These are phyloP conservation scores for Nannoperca australis DNA, from an alignment of 2,797 vertebrate species.

Conservation along the genomic window DNA sequence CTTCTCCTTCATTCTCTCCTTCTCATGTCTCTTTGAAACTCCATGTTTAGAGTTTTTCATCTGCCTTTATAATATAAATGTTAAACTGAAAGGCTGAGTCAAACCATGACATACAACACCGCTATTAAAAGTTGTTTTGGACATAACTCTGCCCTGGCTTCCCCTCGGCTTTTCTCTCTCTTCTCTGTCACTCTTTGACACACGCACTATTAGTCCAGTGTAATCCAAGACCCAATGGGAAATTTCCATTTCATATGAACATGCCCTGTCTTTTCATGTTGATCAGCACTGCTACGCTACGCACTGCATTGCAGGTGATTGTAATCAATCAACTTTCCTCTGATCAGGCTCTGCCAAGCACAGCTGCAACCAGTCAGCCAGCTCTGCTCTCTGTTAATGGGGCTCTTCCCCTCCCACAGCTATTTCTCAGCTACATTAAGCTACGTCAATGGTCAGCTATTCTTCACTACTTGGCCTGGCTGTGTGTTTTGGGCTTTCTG, in stretches of 20 bases:
- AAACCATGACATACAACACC: constrained; percentile 23
- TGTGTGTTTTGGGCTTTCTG: constrained; percentile 29
- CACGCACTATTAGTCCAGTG: constrained; percentile 17
- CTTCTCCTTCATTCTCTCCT: not conserved
- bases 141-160: constrained; percentile 4
- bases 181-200: not conserved
- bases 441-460: constrained; percentile 74
- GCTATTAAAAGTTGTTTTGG: constrained; percentile 33
- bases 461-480: constrained; percentile 36
- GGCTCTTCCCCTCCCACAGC: constrained; percentile 22
- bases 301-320: constrained; percentile 52
- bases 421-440: constrained; percentile 60
- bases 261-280: constrained; percentile 15
- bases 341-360: constrained; percentile 40
- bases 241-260: constrained; percentile 29
- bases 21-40: constrained; percentile 30
- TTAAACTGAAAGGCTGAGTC: constrained; percentile 30
- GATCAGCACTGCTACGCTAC: constrained; percentile 4
- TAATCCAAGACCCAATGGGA: constrained; percentile 21
- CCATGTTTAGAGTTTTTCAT: constrained; percentile 23
- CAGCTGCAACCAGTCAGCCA: constrained; percentile 74
- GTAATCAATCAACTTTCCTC: constrained; percentile 60
- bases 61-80: not conserved
- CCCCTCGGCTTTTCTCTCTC: not conserved
- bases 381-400: constrained; percentile 53